Conservation (phyloP, 2,113 vertebrate species). For the Strigops habroptila region DNA sequence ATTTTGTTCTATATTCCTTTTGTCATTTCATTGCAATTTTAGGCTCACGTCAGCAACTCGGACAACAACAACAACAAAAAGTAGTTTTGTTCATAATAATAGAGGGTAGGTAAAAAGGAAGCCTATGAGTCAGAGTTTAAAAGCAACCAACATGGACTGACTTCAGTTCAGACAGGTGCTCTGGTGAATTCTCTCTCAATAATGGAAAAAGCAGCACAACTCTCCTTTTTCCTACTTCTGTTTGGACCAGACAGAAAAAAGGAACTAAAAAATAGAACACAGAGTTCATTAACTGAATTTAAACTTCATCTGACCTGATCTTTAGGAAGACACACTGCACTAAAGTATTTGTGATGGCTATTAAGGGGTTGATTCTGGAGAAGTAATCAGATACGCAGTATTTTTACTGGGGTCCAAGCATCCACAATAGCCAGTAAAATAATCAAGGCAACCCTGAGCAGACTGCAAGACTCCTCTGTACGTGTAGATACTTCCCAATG, state of each 20-base stretch:
- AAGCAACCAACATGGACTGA: not conserved
- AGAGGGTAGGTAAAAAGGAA: not conserved
- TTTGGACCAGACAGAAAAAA: not conserved
- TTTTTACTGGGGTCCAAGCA: not conserved
- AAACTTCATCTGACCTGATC: not conserved
- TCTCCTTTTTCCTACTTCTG: not conserved
- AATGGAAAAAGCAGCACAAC: not conserved
- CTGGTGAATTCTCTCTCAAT: not conserved
- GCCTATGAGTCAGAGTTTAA: not conserved
- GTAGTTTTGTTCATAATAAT: not conserved
- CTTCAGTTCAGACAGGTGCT: not conserved
- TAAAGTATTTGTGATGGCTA: not conserved
- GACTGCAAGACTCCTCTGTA: conserved; percentile 34
- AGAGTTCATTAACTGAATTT: not conserved
- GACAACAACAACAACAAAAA: not conserved
- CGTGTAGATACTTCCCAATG: not conserved
- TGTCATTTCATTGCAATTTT: not conserved
- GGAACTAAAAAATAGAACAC: not conserved
- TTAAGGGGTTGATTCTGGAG: conserved; percentile 2
- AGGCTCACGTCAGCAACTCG: not conserved
- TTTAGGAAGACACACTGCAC: not conserved
- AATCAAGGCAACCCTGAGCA: not conserved
- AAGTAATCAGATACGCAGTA: conserved; percentile 4
- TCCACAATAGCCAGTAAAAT: not conserved
- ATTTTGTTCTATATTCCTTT: not conserved